These are phyloP conservation scores for Agapetus fuscipes DNA, from an alignment of 2,888 invertebrate genomes.

Conservation along the genomic window DNA sequence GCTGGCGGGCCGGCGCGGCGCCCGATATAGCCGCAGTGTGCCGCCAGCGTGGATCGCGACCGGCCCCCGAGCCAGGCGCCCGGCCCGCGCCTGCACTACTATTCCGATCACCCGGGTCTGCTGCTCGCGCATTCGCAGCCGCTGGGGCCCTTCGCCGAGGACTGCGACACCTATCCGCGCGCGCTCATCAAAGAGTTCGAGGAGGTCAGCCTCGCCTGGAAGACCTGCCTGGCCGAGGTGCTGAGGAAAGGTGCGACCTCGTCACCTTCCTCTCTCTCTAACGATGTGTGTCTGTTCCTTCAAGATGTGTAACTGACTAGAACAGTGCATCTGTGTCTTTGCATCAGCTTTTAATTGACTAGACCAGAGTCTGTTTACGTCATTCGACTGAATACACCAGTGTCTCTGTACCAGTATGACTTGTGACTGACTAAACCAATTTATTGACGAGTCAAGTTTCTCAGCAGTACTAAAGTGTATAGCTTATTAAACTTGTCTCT, in stretches of 20 bases:
- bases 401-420: too few species aligned
- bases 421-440: too few species aligned
- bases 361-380: too few species aligned
- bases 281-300: too few species aligned
- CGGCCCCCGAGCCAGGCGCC: slow-evolving; percentile 22
- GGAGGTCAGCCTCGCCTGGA: slow-evolving; percentile 65
- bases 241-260: slow-evolving; percentile 48
- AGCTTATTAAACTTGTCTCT: too few species aligned
- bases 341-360: too few species aligned
- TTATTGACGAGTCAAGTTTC: too few species aligned
- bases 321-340: too few species aligned
- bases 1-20: slow-evolving; percentile 25
- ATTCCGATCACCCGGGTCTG: slow-evolving; percentile 65
- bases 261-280: too few species aligned
- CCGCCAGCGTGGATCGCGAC: slow-evolving; percentile 16
- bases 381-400: too few species aligned
- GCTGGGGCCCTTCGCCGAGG: slow-evolving; percentile 45
- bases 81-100: slow-evolving; percentile 65
- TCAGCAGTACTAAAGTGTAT: too few species aligned
- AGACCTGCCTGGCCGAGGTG: slow-evolving; percentile 63
- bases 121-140: slow-evolving; percentile 46
- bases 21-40: slow-evolving; percentile 18
- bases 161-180: slow-evolving; percentile 60
- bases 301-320: too few species aligned
- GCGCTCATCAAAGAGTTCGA: slow-evolving; percentile 86